These are phyloP conservation scores for Schizaphis graminum DNA, from an alignment of 2,888 invertebrate species.

Conservation along the genomic window DNA sequence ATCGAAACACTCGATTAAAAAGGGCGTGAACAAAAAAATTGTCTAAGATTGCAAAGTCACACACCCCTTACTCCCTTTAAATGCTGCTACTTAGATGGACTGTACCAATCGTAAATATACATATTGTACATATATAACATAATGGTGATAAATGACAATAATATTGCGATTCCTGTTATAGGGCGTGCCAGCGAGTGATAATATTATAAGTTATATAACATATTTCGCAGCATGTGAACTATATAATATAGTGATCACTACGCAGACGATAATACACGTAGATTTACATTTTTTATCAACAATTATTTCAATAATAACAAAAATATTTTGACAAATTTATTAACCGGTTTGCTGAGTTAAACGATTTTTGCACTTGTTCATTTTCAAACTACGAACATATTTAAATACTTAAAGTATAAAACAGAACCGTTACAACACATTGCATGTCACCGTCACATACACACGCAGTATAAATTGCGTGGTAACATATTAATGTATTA, in stretches of 20 bases:
- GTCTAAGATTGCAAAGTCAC: neutral
- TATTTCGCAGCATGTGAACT: constrained; percentile 4
- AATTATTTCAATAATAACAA: constrained; percentile 10
- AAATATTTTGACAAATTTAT: neutral
- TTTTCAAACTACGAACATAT: neutral
- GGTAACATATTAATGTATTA: neutral
- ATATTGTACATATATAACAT: neutral
- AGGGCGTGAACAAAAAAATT: neutral
- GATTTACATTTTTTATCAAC: constrained; percentile 8
- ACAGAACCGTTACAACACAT: constrained; percentile 15
- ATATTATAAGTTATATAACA: constrained; percentile 29
- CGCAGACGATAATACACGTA: neutral
- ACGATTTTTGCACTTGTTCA: constrained; percentile 38
- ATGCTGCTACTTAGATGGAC: neutral
- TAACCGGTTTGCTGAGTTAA: constrained; percentile 29
- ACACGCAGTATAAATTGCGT: neutral
- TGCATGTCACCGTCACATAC: neutral
- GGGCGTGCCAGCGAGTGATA: neutral
- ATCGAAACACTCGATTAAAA: neutral
- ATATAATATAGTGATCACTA: neutral
- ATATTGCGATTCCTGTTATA: neutral
- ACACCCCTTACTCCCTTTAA: neutral
- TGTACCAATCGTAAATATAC: neutral
- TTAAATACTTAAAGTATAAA: neutral
- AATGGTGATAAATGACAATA: neutral